A percentile compares a stretch with the other conserved stretches of the same genome.
Conservation (phyloP, 2,888 invertebrate genomes). For the Aricia artaxerxes region DNA sequence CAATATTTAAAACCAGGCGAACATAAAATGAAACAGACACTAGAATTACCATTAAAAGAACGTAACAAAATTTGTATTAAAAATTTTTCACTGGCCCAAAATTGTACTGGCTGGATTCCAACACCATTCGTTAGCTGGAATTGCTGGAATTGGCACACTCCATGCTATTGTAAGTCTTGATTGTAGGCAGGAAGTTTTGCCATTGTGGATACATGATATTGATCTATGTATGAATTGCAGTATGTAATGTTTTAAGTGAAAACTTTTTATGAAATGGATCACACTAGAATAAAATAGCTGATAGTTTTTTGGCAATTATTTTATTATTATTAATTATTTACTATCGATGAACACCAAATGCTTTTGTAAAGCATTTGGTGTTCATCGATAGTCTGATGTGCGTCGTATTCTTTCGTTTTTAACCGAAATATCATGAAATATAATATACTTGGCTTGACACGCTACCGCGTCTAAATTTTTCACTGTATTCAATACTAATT, state of each 20-base stretch:
- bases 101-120: conserved; percentile 60
- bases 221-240: not conserved
- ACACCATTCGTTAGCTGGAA: conserved; percentile 51
- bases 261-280: not conserved
- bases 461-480: too few relatives aligned
- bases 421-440: too few relatives aligned
- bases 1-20: conserved; percentile 14
- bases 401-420: too few relatives aligned
- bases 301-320: too few relatives aligned
- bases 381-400: too few relatives aligned
- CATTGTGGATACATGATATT: conserved; percentile 21
- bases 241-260: not conserved
- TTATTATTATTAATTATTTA: too few relatives aligned
- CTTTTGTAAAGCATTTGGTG: too few relatives aligned
- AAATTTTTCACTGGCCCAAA: conserved; percentile 54
- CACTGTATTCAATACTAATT: too few relatives aligned
- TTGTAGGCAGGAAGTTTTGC: conserved; percentile 32
- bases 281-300: too few relatives aligned
- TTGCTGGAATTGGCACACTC: conserved; percentile 39
- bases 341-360: too few relatives aligned
- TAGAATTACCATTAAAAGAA: conserved; percentile 27
- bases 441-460: too few relatives aligned
- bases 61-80: conserved; percentile 36
- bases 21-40: conserved; percentile 14
- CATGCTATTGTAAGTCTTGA: conserved; percentile 31